Base-by-base conservation (phyloP, 2,888 invertebrate genomes). In the Pseudoips prasinana region DNA sequence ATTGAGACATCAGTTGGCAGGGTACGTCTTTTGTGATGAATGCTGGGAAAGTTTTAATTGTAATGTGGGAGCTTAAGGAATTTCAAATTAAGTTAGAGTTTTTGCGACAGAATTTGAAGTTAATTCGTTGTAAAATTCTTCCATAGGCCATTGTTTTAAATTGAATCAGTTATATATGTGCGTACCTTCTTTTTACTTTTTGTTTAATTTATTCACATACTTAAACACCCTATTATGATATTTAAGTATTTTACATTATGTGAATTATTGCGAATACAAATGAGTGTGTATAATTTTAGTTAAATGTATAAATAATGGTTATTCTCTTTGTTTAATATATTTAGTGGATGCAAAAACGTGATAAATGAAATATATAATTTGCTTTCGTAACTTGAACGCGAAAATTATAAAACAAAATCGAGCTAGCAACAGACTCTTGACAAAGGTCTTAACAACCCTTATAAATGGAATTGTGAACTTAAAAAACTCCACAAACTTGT, bases 401-500 rank as follows among this genome's bases (percentile, higher is more conserved):
- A 37, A 29, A n/a, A 14, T 32, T 27, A 27, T 23, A 32, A 32
- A 34, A 40, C 27, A 39, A 40, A 39, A 45, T 35, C 33, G n/a
- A 27, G 28, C 37, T 27, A 43, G 29, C 29, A 14, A 10, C 7
- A 33, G 37, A 32, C 32, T 35, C 29, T 39, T 39, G 32, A 53
- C 47, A 42, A 22, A n/a, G 30, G 29, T 33, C 33, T 39, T 33
- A 36, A 39, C 33, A 37, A 33, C 40, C 39, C 37, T 30, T 54
- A 32, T 38, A 43, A 57, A 54, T 38, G 39, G 46, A 57, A 54
- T 49, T 49, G 44, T 52, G 52, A 42, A 49, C 54, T 56, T 46
- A 39, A 54, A 54, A 67, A 66, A 59, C 62, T 64, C 64, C 73
- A 72, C 70, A 73, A 78, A 76, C 72, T 70, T 64, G 64, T 69